These are phyloP conservation scores for Allacma fusca DNA, from an alignment of 2,888 invertebrate genomes.

Conservation along the genomic window DNA sequence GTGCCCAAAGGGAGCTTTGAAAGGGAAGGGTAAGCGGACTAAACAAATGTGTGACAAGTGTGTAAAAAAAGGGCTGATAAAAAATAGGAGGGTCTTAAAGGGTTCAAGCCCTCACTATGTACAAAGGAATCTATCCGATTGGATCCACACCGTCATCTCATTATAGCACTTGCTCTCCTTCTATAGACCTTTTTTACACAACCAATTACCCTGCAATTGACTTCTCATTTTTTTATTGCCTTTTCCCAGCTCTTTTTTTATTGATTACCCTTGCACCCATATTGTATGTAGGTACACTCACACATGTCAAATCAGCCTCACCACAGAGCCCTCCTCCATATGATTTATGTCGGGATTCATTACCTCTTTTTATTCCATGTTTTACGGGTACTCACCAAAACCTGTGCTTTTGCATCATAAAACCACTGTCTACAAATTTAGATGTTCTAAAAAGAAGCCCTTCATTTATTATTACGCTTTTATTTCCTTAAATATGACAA, in stretches of 20 bases:
- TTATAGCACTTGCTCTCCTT: constrained; percentile 2
- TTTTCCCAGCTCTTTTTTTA: constrained; percentile 2
- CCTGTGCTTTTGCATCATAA: too few species aligned
- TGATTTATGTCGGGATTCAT: too few species aligned
- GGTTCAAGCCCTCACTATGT: constrained; percentile 5
- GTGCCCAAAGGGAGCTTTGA: too few species aligned
- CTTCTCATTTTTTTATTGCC: constrained; percentile 10
- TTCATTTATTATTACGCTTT: too few species aligned
- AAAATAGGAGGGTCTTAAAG: constrained; percentile 21
- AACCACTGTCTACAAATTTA: too few species aligned
- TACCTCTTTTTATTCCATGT: too few species aligned
- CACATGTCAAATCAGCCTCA: too few species aligned
- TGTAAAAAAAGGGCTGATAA: constrained; percentile 19
- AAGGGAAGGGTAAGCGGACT: background rate
- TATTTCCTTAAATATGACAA: too few species aligned
- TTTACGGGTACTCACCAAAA: too few species aligned
- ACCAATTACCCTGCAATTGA: background rate
- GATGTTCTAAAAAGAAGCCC: too few species aligned
- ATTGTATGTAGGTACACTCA: too few species aligned
- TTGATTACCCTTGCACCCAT: background rate
- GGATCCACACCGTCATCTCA: background rate
- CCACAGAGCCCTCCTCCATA: too few species aligned
- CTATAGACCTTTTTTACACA: constrained; percentile 4
- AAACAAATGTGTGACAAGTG: constrained; percentile 16
- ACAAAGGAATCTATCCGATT: background rate